Base-by-base conservation (phyloP, 2,888 invertebrate species). In the Carcina quercana region DNA sequence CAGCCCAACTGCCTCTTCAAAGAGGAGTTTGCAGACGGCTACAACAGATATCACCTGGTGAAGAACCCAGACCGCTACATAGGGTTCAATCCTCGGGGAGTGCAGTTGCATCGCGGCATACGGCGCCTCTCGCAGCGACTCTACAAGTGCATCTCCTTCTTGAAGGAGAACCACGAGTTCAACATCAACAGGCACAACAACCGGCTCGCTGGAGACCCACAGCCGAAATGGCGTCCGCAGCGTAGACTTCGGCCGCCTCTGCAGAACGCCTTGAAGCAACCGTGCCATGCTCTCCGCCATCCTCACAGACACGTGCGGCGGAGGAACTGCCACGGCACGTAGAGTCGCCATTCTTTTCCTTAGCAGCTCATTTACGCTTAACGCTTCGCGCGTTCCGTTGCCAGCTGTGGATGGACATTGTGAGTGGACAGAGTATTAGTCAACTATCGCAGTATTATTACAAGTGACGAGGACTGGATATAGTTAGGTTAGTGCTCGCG, bases 31-130 rank as follows among this genome's bases (percentile, higher is more conserved):
- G 75, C 85, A 57, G 86, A 86, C 57, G 86, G 86, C 59, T 89
- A 88, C 80, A 85, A 86, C 74, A 85, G 86, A 68, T 89, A 88
- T 75, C 83, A 80, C 52, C 85, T 88, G 59, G 87, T 82, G 63
- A 86, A 78, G 52, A 85, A 88, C 71, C 67, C 68, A 50, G 79
- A 85, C 57, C 86, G 87, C 52, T 88, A 85, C 70, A 82, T 89
- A 59, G 88, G 88, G 48, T 89, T 89, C 86, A 88, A 88, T 73
- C 76, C 78, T 50, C 70, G 73, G 43, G 89, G 89, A 32, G 59
- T 71, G 48, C 88, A 87, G 54, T 72, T 88, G 53, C 83, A 75
- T 27, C 74, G 74, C 31, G 65, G 63, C 51, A 79, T 70, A 65
- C 76, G 65, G 43, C 74, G 64, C 44, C 56, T 71, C 25, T 59